A percentile compares a stretch with the other conserved stretches of the same genome.
Conservation (phyloP, 2,888 invertebrate genomes). For the Petrolisthes cinctipes region DNA sequence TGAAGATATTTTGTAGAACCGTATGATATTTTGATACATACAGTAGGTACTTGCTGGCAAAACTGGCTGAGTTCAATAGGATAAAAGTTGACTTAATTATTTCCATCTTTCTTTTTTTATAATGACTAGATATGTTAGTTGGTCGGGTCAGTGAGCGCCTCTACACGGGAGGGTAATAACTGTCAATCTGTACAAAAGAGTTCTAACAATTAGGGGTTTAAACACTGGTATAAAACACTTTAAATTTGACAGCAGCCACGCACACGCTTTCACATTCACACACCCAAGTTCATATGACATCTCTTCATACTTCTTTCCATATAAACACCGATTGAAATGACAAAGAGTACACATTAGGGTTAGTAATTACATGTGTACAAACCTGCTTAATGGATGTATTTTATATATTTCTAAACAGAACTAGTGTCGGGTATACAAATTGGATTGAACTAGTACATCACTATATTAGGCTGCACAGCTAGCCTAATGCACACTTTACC, state of each 20-base stretch:
- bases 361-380: constrained; percentile 11
- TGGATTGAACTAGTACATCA: not conserved
- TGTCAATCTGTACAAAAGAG: constrained; percentile 10
- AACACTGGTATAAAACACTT: not conserved
- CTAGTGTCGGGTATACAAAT: not conserved
- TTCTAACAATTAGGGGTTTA: constrained; percentile 7
- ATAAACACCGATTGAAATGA: constrained; percentile 15
- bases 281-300: no score
- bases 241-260: not conserved
- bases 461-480: not conserved
- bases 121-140: constrained; percentile 11
- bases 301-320: not conserved
- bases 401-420: not conserved
- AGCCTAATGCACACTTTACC: not conserved
- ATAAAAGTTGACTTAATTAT: not conserved
- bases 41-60: no score
- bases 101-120: not conserved
- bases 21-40: no score
- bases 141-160: constrained; percentile 3
- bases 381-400: constrained; percentile 4
- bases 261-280: not conserved
- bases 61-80: not conserved
- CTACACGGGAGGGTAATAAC: not conserved
- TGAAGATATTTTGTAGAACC: no score
- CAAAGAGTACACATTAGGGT: constrained; percentile 9